phyloP scores from a whole-genome alignment of 23 tunicate genomes.

The Trididemnum nubilum region DNA sequence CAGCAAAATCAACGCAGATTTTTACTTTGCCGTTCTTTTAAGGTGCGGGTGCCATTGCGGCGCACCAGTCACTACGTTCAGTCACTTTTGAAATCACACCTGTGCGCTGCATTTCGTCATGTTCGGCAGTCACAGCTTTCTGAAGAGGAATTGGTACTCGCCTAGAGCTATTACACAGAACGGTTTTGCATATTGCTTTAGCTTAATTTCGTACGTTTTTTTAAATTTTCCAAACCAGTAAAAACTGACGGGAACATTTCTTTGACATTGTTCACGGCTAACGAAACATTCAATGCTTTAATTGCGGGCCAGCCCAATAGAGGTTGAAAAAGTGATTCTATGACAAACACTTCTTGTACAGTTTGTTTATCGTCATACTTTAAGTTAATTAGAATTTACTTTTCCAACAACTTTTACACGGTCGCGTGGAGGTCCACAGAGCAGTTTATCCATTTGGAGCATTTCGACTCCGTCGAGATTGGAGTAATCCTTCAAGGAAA shows the following conservation, averaged over 20 bases:
- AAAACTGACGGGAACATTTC: background rate
- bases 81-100: background rate
- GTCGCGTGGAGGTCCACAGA: too few relatives aligned
- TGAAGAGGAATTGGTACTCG: too few relatives aligned
- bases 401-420: too few relatives aligned
- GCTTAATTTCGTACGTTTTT: background rate
- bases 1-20: background rate
- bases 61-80: background rate
- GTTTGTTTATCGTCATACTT: too few relatives aligned
- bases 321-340: too few relatives aligned
- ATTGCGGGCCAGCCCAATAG: background rate
- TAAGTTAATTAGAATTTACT: too few relatives aligned
- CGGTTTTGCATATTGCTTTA: background rate
- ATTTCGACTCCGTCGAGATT: too few relatives aligned
- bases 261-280: background rate
- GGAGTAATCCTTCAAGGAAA: too few relatives aligned
- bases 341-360: too few relatives aligned
- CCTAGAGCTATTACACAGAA: background rate
- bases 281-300: background rate
- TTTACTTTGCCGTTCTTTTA: background rate
- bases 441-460: too few relatives aligned
- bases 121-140: too few relatives aligned
- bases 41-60: background rate
- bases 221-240: background rate
- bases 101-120: too few relatives aligned